Conservation (phyloP, 2,113 vertebrate genomes). For the Taurulus bubalis region DNA sequence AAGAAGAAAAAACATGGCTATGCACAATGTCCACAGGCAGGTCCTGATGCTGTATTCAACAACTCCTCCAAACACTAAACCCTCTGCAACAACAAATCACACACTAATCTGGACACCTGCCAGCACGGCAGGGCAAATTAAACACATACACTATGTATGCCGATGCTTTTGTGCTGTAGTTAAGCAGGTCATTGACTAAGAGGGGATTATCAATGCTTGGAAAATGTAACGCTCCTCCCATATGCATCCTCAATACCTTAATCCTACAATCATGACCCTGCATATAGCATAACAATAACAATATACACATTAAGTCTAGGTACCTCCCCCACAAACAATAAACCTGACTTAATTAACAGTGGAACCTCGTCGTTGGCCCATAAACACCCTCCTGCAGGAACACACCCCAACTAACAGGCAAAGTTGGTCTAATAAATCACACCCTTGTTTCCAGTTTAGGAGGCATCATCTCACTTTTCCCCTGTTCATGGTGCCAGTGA, state of each 20-base stretch:
- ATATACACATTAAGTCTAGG: conserved; percentile 30
- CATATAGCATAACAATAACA: conserved; percentile 54
- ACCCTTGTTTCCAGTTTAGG: conserved; percentile 30
- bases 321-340: conserved; percentile 10
- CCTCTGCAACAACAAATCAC: conserved; percentile 27
- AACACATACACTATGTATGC: conserved; percentile 40
- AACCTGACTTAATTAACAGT: conserved; percentile 12
- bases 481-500: conserved; percentile 22
- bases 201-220: conserved; percentile 67
- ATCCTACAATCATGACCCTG: conserved; percentile 53
- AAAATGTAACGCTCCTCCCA: conserved; percentile 38
- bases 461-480: conserved; percentile 32
- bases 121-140: conserved; percentile 22
- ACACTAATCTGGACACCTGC: conserved; percentile 50
- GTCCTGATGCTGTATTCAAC: conserved; percentile 43
- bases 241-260: conserved; percentile 62
- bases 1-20: conserved; percentile 1
- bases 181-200: conserved; percentile 77
- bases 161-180: conserved; percentile 46
- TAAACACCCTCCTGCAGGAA: conserved; percentile 9
- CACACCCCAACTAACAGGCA: conserved; percentile 7
- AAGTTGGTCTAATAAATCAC: conserved; percentile 48
- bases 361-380: conserved; percentile 11
- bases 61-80: conserved; percentile 15
- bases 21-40: conserved; percentile 27